A percentile compares a stretch with the other conserved stretches of the same genome.
These are phyloP conservation scores for Agrotis puta DNA, from an alignment of 2,888 invertebrate species.

Conservation along the genomic window DNA sequence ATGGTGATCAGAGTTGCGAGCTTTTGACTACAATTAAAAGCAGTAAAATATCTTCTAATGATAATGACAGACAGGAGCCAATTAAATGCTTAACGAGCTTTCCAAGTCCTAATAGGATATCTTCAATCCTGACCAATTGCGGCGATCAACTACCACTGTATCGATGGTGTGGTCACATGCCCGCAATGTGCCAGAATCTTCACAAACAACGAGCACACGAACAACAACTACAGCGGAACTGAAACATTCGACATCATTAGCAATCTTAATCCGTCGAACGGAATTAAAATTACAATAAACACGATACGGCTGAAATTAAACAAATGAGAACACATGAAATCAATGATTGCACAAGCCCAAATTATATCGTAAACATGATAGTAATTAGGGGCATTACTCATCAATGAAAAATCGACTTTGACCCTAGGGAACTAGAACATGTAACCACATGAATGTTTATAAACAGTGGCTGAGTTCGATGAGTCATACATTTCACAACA, in stretches of 20 bases:
- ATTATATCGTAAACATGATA: slow-evolving; percentile 33
- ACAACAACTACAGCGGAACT: too few species aligned
- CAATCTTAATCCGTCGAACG: too few species aligned
- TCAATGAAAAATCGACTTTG: slow-evolving; percentile 51
- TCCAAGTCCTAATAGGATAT: background rate
- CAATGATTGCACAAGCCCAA: slow-evolving; percentile 26
- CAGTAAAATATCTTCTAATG: background rate
- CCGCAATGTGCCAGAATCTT: too few species aligned
- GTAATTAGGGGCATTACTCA: slow-evolving; percentile 28
- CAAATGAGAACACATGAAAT: slow-evolving; percentile 6
- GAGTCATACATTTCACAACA: slow-evolving; percentile 8
- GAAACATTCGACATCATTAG: too few species aligned
- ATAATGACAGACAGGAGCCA: background rate
- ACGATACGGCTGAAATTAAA: background rate
- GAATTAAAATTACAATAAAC: background rate
- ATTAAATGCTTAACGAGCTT: background rate
- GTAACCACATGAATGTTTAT: slow-evolving; percentile 26
- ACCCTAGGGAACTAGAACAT: slow-evolving; percentile 17
- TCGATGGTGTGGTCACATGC: too few species aligned
- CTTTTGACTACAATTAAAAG: background rate
- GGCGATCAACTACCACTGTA: too few species aligned
- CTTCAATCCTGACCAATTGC: too few species aligned
- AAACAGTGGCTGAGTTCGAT: slow-evolving; percentile 27
- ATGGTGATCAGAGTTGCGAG: background rate
- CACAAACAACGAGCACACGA: too few species aligned